phyloP scores from a whole-genome alignment of 2,888 invertebrate genomes.

The Zhuqinia jingwanae region DNA sequence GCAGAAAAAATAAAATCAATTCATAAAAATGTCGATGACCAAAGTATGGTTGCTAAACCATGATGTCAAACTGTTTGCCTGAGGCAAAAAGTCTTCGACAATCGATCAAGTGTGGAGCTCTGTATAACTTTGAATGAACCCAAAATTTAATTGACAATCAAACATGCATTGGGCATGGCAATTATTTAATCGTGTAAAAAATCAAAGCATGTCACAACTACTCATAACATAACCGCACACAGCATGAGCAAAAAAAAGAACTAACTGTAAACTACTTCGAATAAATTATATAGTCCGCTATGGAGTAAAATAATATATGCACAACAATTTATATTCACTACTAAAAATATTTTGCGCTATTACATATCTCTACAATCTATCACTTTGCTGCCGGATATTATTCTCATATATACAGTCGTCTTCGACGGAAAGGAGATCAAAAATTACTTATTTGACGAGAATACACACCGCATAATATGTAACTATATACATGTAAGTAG shows the following conservation, averaged over 20 bases:
- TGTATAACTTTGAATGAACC: no score
- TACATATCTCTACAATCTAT: no score
- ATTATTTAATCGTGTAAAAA: background rate
- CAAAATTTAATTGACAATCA: background rate
- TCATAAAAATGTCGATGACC: background rate
- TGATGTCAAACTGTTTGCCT: background rate
- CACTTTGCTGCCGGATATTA: slow-evolving; percentile 22
- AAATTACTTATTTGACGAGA: no score
- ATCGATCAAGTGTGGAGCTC: no score
- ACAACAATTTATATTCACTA: no score
- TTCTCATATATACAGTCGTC: background rate
- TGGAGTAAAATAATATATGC: background rate
- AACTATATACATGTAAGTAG: no score
- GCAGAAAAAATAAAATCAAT: background rate
- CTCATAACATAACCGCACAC: no score
- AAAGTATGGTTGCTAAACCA: no score
- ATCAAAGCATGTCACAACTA: background rate
- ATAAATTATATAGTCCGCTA: background rate
- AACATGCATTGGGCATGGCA: background rate
- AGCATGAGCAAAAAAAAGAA: background rate
- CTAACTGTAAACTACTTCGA: background rate
- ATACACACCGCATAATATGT: no score
- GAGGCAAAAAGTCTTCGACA: no score
- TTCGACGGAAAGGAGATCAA: background rate
- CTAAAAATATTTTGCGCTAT: no score